A percentile compares a stretch with the other conserved stretches of the same genome.
phyloP scores from a whole-genome alignment of 1,140 invertebrate species.

The Aphis craccivora region DNA sequence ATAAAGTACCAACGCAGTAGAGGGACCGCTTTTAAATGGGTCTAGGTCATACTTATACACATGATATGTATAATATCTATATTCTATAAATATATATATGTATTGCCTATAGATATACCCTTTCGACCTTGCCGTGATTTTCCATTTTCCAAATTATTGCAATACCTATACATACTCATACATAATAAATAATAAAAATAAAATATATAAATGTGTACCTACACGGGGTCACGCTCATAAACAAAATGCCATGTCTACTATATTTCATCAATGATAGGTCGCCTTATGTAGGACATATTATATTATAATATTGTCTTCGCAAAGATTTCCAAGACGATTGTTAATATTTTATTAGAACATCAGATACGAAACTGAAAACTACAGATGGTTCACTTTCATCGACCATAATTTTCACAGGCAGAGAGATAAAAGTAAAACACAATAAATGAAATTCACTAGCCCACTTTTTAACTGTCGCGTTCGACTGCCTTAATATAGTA shows the following conservation, averaged over 20 bases:
- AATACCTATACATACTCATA: neutral
- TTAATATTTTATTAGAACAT: neutral
- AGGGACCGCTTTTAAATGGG: neutral
- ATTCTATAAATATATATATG: neutral
- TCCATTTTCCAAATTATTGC: neutral
- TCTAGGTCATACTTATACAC: neutral
- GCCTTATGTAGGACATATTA: neutral
- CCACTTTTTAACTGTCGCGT: neutral
- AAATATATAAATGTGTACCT: neutral
- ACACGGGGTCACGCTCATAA: neutral
- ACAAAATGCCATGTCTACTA: neutral
- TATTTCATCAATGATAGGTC: neutral
- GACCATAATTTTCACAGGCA: neutral
- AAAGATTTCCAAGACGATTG: neutral
- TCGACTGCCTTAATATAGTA: neutral
- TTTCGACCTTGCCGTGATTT: constrained; percentile 10
- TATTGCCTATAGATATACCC: neutral
- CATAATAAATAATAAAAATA: neutral
- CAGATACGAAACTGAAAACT: neutral
- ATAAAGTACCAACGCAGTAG: neutral
- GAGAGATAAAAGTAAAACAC: neutral
- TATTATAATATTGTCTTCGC: neutral
- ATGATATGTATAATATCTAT: neutral
- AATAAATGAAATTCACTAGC: neutral
- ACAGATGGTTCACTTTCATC: constrained; percentile 6